These are phyloP conservation scores for Leptopilina boulardi DNA, from an alignment of 1,140 invertebrate species.

Conservation along the genomic window DNA sequence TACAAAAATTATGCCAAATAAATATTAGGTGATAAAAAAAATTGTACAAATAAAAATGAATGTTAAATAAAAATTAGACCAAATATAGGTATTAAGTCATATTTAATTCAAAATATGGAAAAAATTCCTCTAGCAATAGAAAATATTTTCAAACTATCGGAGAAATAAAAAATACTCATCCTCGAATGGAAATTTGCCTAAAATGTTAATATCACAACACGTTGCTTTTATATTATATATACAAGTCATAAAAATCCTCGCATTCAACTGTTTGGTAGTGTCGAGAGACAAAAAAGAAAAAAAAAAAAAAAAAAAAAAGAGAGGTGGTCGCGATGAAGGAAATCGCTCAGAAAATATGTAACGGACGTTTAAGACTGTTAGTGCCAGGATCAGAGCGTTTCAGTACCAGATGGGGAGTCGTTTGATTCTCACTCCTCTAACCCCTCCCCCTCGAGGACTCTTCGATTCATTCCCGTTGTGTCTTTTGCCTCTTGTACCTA, in stretches of 20 bases:
- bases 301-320: too few relatives aligned
- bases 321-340: constrained; percentile 28
- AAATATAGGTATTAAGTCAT: too few relatives aligned
- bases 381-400: constrained; percentile 47
- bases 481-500: constrained; percentile 31
- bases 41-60: too few relatives aligned
- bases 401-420: constrained; percentile 45
- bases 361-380: constrained; percentile 54
- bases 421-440: constrained; percentile 30
- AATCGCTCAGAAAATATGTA: constrained; percentile 53
- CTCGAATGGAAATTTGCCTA: not conserved
- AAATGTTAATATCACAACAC: not conserved
- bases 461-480: constrained; percentile 38
- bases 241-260: not conserved
- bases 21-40: too few relatives aligned
- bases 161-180: not conserved
- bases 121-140: too few relatives aligned
- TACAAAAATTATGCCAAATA: too few relatives aligned
- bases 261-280: not conserved
- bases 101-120: too few relatives aligned
- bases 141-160: too few relatives aligned
- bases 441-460: not conserved
- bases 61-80: too few relatives aligned
- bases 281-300: too few relatives aligned
- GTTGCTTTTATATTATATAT: not conserved